Evolutionary conservation across 2,888 invertebrate genomes (phyloP), one percentile per base, ranked within the genome.

Genomic region (Ashinkailepas kermadecensis): DNA sequence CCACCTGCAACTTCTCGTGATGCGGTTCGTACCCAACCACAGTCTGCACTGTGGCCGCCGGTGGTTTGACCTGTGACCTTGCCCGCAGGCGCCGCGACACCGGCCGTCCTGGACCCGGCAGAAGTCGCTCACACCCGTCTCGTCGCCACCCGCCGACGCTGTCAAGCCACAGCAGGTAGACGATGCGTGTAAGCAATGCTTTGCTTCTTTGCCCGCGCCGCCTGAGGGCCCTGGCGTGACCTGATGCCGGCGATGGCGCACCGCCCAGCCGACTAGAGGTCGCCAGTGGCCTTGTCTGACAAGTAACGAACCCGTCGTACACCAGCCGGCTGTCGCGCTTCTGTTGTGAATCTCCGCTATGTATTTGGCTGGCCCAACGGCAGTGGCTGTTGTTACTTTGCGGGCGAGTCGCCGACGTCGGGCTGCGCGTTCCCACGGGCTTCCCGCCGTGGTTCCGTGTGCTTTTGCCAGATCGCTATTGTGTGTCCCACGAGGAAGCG

Each of bases 121-220:
- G 39, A 15, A 12, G 54, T 54, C 70, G 11, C 70, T 54, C 15
- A 9, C 70, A 15, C 70, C 70, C 8, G 64, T 18, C 18, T 13
- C 39, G 8, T 25, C 54, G 12, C 25, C 25, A 18, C 39, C 70
- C n/a, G 15, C 70, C 70, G 70, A 23, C 0, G 8, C 67, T 9
- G 10, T 54, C 15, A 4, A 39, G 18, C 13, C 70, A n/a, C 70
- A 39, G 39, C 70, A 70, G 70, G 70, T 70, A 70, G 70, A 70
- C 39, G 70, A 70, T 15, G 70, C 70, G 70, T 70, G 70, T 70
- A 70, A 70, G 70, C 70, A 70, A 70, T 70, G 70, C 39, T 70
- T 54, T 39, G 70, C 70, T 70, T 70, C 54, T 70, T 15, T 70
- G 6, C 10, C 70, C 10, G 9, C 67, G 23, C 39, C 70, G 70